Conservation (phyloP, 37 sponge, comb jelly and placozoan genomes). For the Dysidea cf. avara region DNA sequence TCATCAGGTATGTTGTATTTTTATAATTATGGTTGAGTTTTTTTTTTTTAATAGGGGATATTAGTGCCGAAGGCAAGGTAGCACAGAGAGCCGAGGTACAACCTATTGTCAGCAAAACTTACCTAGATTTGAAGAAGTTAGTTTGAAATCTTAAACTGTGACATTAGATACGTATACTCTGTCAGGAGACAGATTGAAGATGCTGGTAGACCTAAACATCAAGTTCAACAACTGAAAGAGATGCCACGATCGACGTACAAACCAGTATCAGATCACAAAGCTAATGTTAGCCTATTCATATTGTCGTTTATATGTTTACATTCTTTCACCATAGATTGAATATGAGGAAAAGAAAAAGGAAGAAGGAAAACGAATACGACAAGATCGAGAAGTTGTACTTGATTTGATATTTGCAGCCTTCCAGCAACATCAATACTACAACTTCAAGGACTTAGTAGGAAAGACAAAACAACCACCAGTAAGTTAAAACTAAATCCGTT, state of each 20-base stretch:
- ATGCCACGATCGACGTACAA: slow-evolving; percentile 29
- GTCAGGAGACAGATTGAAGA: slow-evolving; percentile 67
- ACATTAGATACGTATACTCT: background rate
- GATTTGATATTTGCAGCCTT: slow-evolving; percentile 89
- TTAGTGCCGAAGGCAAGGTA: slow-evolving; percentile 80
- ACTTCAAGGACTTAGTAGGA: slow-evolving; percentile 79
- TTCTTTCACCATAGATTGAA: slow-evolving; percentile 21
- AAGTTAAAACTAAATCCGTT: slow-evolving; percentile 14
- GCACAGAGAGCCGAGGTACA: slow-evolving; percentile 81
- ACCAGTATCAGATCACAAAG: slow-evolving; percentile 38
- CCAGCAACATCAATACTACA: slow-evolving; percentile 85
- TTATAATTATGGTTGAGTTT: background rate
- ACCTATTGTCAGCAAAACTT: slow-evolving; percentile 49
- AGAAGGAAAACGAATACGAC: slow-evolving; percentile 72
- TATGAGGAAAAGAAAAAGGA: slow-evolving; percentile 66
- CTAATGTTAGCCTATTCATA: slow-evolving; percentile 32
- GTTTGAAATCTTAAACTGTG: background rate
- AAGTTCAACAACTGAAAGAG: slow-evolving; percentile 38
- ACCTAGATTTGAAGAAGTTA: slow-evolving; percentile 85
- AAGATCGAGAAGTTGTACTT: slow-evolving; percentile 71
- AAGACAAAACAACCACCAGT: slow-evolving; percentile 93
- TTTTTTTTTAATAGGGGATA: slow-evolving; percentile 20
- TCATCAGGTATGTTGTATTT: background rate
- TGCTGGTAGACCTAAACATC: slow-evolving; percentile 67
- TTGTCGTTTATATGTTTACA: background rate